Conservation (phyloP, 2,113 vertebrate genomes). For the Odontesthes bonariensis region DNA sequence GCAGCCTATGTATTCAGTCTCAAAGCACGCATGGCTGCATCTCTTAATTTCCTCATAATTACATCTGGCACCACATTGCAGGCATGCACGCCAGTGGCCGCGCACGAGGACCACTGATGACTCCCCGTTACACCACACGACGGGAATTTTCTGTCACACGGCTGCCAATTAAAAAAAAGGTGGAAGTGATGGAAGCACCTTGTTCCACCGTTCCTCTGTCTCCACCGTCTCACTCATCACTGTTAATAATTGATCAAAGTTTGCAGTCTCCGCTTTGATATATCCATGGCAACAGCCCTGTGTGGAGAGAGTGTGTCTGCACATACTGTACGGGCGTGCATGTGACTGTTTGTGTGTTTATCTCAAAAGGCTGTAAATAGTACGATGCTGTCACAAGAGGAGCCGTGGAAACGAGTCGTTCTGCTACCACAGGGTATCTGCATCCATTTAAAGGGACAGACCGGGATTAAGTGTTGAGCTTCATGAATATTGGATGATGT, state of each 20-base stretch:
- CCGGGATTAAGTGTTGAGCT: conserved; percentile 69
- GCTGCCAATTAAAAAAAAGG: conserved; percentile 64
- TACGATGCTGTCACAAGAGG: conserved; percentile 59
- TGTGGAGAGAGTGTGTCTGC: conserved; percentile 30
- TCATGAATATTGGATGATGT: conserved; percentile 72
- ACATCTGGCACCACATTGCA: conserved; percentile 22
- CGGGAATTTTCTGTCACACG: conserved; percentile 29
- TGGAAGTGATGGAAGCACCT: conserved; percentile 62
- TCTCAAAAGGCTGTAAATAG: conserved; percentile 71
- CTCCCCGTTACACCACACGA: conserved; percentile 9
- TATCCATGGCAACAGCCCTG: conserved; percentile 78
- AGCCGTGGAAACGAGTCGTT: conserved; percentile 59
- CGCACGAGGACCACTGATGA: conserved; percentile 26
- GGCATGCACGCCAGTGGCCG: neutral
- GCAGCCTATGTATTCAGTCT: conserved; percentile 20
- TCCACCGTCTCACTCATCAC: conserved; percentile 69
- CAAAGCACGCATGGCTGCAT: conserved; percentile 32
- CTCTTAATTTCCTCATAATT: conserved; percentile 58
- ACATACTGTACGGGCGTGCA: conserved; percentile 4
- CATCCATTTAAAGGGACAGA: conserved; percentile 63
- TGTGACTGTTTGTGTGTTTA: neutral
- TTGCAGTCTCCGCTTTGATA: conserved; percentile 81
- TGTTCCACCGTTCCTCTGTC: conserved; percentile 50
- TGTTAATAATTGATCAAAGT: conserved; percentile 86
- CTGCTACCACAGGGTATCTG: conserved; percentile 55